A percentile compares a stretch with the other conserved stretches of the same genome.
Evolutionary conservation across 2,113 vertebrate species (phyloP).

Genomic region (Ellobius talpinus): DNA sequence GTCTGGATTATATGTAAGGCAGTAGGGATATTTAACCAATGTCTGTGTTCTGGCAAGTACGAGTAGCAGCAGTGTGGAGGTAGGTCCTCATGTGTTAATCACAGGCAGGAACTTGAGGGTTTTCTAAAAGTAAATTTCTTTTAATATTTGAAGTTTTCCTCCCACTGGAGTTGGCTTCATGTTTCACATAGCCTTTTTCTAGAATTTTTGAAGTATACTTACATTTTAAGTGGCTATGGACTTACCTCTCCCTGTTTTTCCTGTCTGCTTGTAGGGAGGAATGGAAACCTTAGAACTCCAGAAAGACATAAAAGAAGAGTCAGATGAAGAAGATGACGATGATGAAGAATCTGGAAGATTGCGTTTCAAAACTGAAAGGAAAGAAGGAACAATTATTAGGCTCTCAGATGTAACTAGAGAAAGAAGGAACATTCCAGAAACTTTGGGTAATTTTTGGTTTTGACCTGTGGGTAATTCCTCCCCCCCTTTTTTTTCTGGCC

Average conservation of each 20-base stretch:
- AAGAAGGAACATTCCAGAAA: conserved; percentile 98
- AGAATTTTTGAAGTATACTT: not conserved
- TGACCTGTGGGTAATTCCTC: not conserved
- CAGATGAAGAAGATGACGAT: conserved; percentile 97
- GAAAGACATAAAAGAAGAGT: conserved; percentile 89
- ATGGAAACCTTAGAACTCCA: conserved; percentile 88
- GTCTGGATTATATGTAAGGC: not conserved
- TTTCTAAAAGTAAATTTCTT: not conserved
- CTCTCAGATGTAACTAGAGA: conserved; percentile 93
- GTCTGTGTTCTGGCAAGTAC: not conserved
- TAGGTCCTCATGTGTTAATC: not conserved
- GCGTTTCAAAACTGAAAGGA: conserved; percentile 97
- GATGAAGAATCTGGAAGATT: conserved; percentile 94
- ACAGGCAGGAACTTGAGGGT: not conserved
- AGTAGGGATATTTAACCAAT: not conserved
- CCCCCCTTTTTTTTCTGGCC: not conserved
- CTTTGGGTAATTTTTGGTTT: conserved; percentile 90
- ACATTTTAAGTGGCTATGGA: not conserved
- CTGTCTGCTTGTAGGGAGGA: conserved; percentile 85
- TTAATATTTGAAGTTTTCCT: not conserved
- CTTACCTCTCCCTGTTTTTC: conserved; percentile 3
- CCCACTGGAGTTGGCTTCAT: not conserved
- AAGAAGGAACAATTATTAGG: conserved; percentile 94
- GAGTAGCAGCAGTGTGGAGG: not conserved
- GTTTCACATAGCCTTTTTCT: not conserved